phyloP scores from a whole-genome alignment of 2,113 vertebrate species.

The Stegastes partitus region DNA sequence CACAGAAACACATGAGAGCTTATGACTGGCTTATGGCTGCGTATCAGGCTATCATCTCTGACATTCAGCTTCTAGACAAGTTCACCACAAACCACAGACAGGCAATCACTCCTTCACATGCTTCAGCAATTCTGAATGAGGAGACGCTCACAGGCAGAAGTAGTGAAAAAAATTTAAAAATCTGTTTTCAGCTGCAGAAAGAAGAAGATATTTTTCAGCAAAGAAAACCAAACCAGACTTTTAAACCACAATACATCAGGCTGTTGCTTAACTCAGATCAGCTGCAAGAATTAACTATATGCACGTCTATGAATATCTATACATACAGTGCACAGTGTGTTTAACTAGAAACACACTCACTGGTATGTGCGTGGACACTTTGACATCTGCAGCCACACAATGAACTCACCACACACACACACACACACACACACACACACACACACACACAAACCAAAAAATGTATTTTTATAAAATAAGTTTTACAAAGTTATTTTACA shows the following conservation, averaged over 20 bases:
- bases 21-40: neutral
- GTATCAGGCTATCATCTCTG: conserved; percentile 24
- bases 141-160: neutral
- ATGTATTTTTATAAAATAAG: conserved; percentile 29
- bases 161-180: neutral
- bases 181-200: neutral
- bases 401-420: too few species aligned
- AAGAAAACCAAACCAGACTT: neutral
- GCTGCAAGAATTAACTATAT: neutral
- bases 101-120: neutral
- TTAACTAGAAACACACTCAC: conserved; percentile 13
- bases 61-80: conserved; percentile 2
- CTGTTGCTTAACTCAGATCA: neutral
- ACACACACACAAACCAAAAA: neutral
- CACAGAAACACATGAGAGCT: conserved; percentile 2
- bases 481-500: conserved; percentile 24
- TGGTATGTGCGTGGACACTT: neutral
- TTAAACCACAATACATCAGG: neutral
- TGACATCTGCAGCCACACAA: conserved; percentile 3
- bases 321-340: too few species aligned
- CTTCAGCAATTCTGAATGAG: neutral
- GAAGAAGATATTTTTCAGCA: neutral
- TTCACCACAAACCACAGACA: conserved; percentile 42
- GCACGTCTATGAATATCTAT: neutral
- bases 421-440: conserved; percentile 14